Base-by-base conservation (phyloP, 2,888 invertebrate genomes). In the Melanophora roralis region DNA sequence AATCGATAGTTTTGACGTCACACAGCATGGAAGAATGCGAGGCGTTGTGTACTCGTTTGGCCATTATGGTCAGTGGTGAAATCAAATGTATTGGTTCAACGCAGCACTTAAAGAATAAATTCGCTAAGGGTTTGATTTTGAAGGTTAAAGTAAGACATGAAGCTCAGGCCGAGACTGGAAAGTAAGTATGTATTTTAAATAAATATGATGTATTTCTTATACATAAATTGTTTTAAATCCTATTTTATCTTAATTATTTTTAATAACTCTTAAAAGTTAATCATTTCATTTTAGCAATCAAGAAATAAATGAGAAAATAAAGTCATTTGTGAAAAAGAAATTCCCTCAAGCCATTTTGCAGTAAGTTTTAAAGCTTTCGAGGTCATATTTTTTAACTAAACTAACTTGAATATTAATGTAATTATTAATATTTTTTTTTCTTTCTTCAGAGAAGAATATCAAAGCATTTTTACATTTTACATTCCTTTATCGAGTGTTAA, bases 11-110 rank as follows among this genome's bases (percentile, higher is more conserved):
- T 77, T 91, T 97, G 75, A 97, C 97, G 16, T 96, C 96, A 51
- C 95, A 95, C 90, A 95, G 95, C 88, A 95, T 96, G 95, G 94
- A 95, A 88, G 96, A 96, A 89, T 95, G 95, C 89, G 95, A 96
- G 90, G 95, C 94, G 36, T 91, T 96, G 43, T 96, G 96, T 88
- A 94, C 95, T 1, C 91, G 95, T 7, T 90, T 96, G 84, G 95
- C 94, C 43, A 94, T 96, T 78, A 96, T 96, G 95, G 95, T 95
- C 64, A 93, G 94, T 86, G 96, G 96, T 0, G 91, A 92, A 83
- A 93, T 96, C 86, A 92, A 93, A 85, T 95, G 94, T 83, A 91
- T 95, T 49, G 95, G 95, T 53, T 93, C 94, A 2, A 93, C 94
- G 76, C 94, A 95, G 82, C 93, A 95, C 86, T 91, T 96, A 60